Conservation (phyloP, 53 echinoderm and acorn worm genomes). For the Zoroaster sp. region DNA sequence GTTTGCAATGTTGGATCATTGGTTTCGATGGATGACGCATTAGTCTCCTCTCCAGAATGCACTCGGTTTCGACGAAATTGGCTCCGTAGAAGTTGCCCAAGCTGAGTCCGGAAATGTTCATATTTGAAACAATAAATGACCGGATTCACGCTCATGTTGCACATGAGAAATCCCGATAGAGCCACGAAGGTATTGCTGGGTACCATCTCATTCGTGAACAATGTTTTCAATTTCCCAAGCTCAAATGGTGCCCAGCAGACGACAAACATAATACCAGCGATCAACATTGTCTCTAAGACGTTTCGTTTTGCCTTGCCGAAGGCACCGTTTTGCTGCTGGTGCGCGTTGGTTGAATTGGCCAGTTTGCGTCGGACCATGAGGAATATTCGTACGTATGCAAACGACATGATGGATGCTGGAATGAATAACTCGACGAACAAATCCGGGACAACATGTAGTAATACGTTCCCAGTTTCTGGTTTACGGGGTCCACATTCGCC, state of each 20-base stretch:
- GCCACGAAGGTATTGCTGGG: neutral
- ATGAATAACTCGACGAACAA: neutral
- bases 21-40: neutral
- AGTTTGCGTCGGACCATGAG: neutral
- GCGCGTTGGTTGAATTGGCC: neutral
- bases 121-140: slow-evolving; percentile 3
- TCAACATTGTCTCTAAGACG: neutral
- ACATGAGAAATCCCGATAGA: neutral
- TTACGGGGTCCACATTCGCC: neutral
- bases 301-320: neutral
- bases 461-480: neutral
- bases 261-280: neutral
- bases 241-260: neutral
- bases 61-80: neutral
- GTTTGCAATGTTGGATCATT: neutral
- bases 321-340: neutral
- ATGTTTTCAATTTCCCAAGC: neutral
- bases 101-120: neutral
- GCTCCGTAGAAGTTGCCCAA: neutral
- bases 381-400: neutral
- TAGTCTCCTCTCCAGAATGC: neutral
- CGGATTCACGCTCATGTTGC: neutral
- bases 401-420: neutral
- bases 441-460: neutral
- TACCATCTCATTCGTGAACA: neutral